phyloP scores from a whole-genome alignment of 2,888 invertebrate species.

The Oscheius onirici region DNA sequence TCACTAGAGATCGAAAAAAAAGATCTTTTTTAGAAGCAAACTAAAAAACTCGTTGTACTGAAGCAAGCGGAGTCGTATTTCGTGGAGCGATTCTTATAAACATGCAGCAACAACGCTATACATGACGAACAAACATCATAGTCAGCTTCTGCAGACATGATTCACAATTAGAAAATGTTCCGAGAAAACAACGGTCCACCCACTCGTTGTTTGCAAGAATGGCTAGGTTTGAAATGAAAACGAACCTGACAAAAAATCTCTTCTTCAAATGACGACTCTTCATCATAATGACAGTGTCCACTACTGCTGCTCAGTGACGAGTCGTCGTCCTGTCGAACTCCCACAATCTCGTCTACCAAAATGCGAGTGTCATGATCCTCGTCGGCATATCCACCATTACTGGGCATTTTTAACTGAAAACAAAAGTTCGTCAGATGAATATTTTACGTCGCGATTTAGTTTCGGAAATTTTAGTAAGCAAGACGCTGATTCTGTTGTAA shows the following conservation, averaged over 20 bases:
- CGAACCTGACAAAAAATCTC: not conserved
- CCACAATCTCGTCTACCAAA: not conserved
- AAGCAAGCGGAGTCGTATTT: too few species aligned
- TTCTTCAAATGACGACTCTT: not conserved
- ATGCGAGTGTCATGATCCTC: conserved; percentile 12
- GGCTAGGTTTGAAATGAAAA: not conserved
- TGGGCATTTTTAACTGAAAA: conserved; percentile 11
- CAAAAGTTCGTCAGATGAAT: too few species aligned
- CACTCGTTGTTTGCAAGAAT: not conserved
- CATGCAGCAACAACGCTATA: not conserved
- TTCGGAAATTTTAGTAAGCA: too few species aligned
- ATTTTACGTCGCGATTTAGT: too few species aligned
- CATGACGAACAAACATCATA: not conserved
- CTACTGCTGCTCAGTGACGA: not conserved
- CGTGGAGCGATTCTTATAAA: too few species aligned
- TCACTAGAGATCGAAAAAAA: too few species aligned
- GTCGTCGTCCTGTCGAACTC: not conserved
- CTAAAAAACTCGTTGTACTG: too few species aligned
- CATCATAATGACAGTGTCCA: conserved; percentile 18
- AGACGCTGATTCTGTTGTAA: too few species aligned
- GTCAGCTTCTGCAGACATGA: not conserved
- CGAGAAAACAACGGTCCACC: not conserved
- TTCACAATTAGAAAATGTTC: not conserved
- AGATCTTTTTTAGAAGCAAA: too few species aligned
- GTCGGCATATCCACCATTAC: not conserved